A percentile compares a stretch with the other conserved stretches of the same genome.
These are phyloP conservation scores for Lithophane semibrunnea DNA, from an alignment of 2,888 invertebrate species.

Conservation along the genomic window DNA sequence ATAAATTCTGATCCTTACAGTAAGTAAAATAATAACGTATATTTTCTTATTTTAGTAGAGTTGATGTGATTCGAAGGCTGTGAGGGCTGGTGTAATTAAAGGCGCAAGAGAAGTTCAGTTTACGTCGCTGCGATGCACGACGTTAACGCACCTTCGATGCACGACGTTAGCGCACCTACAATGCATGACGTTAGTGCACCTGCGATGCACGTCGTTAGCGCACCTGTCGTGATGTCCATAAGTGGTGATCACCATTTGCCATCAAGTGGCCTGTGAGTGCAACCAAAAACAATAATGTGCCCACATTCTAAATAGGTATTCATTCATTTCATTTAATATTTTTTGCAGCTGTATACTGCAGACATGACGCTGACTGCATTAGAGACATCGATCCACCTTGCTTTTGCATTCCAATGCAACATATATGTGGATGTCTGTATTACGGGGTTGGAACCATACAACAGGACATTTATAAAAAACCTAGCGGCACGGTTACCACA, in stretches of 20 bases:
- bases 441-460: slow-evolving; percentile 16
- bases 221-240: too few species aligned
- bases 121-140: not conserved
- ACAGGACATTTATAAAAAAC: not conserved
- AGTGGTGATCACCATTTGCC: not conserved
- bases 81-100: not conserved
- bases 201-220: too few species aligned
- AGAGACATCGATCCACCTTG: slow-evolving; percentile 23
- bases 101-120: not conserved
- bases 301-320: not conserved
- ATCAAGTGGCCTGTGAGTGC: not conserved
- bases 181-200: not conserved
- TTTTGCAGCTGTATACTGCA: slow-evolving; percentile 12
- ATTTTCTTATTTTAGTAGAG: not conserved
- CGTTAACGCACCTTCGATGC: not conserved
- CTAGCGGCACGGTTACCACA: not conserved
- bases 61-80: not conserved
- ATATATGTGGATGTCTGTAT: slow-evolving; percentile 14
- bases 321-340: not conserved
- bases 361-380: not conserved
- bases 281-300: not conserved
- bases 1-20: not conserved
- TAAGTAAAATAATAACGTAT: slow-evolving; percentile 5
- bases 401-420: slow-evolving; percentile 17
- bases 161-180: too few species aligned